These are phyloP conservation scores for Amblyjoppa proteus DNA, from an alignment of 2,888 invertebrate genomes.

Conservation along the genomic window DNA sequence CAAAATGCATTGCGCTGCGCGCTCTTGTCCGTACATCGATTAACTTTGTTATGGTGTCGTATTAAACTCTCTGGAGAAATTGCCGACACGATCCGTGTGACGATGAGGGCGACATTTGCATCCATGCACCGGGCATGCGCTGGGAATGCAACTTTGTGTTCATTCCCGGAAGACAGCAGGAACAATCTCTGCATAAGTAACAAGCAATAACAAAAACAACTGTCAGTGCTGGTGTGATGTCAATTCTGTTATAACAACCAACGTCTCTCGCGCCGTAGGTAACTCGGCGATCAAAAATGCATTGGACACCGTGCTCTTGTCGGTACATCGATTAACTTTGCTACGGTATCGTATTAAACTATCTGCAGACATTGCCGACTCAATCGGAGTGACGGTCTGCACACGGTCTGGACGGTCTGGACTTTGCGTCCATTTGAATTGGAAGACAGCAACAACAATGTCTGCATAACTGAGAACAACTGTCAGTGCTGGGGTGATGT, in stretches of 20 bases:
- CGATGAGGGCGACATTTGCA: background rate
- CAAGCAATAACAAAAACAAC: background rate
- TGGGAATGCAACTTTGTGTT: background rate
- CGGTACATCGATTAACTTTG: slow-evolving; percentile 24
- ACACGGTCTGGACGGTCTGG: too few species aligned
- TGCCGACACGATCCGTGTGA: background rate
- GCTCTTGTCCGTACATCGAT: slow-evolving; percentile 31
- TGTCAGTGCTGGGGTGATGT: background rate
- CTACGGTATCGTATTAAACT: slow-evolving; percentile 16
- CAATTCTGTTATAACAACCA: slow-evolving; percentile 17
- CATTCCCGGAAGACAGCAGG: background rate
- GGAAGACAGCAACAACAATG: background rate
- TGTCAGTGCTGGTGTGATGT: background rate
- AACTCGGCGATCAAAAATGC: slow-evolving; percentile 45
- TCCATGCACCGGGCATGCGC: background rate
- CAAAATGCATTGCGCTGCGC: slow-evolving; percentile 39
- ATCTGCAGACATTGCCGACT: background rate
- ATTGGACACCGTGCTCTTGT: slow-evolving; percentile 21
- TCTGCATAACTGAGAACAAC: background rate
- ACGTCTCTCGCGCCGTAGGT: background rate
- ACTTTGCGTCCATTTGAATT: background rate
- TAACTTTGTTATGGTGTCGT: slow-evolving; percentile 13
- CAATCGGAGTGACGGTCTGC: background rate
- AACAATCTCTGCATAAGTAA: background rate
- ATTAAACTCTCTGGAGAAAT: slow-evolving; percentile 6